Conservation (phyloP, 2,888 invertebrate genomes). For the Drosophila buzzatii region DNA sequence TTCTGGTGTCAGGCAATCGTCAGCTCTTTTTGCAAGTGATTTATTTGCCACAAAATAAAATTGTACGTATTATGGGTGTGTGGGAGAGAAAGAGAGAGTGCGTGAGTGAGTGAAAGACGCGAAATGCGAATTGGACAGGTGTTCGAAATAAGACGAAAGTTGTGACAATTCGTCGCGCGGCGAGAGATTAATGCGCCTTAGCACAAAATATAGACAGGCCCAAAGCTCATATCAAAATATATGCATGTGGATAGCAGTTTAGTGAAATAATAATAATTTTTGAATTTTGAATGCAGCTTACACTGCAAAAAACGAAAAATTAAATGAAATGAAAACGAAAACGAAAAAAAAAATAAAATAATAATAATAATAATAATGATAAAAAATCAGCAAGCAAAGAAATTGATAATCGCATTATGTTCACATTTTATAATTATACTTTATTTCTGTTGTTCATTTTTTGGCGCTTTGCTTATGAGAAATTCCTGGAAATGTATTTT, state of each 20-base stretch:
- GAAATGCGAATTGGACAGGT: conserved; percentile 51
- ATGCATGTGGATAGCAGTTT: not conserved
- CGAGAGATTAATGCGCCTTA: conserved; percentile 29
- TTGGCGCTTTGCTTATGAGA: conserved; percentile 11
- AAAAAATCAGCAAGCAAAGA: conserved; percentile 19
- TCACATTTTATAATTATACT: conserved; percentile 17
- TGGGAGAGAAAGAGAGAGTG: not conserved
- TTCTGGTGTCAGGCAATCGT: conserved; percentile 37
- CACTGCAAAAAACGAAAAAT: conserved; percentile 48
- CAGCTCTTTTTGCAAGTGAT: conserved; percentile 36
- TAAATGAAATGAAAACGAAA: not conserved
- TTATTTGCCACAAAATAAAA: conserved; percentile 38
- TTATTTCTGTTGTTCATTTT: conserved; percentile 8
- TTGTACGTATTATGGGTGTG: not conserved
- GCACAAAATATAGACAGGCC: conserved; percentile 12
- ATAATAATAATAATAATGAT: too few relatives aligned
- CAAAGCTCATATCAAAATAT: not conserved
- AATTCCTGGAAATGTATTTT: conserved; percentile 66
- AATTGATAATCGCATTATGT: conserved; percentile 60
- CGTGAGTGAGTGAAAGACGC: conserved; percentile 4
- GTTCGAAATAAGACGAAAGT: conserved; percentile 50
- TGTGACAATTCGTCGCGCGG: conserved; percentile 39
- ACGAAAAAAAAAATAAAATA: not conserved
- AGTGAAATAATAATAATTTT: conserved; percentile 23
- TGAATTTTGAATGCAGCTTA: conserved; percentile 22